Conservation (phyloP, 2,113 vertebrate species). For the Rafetus swinhoei region DNA sequence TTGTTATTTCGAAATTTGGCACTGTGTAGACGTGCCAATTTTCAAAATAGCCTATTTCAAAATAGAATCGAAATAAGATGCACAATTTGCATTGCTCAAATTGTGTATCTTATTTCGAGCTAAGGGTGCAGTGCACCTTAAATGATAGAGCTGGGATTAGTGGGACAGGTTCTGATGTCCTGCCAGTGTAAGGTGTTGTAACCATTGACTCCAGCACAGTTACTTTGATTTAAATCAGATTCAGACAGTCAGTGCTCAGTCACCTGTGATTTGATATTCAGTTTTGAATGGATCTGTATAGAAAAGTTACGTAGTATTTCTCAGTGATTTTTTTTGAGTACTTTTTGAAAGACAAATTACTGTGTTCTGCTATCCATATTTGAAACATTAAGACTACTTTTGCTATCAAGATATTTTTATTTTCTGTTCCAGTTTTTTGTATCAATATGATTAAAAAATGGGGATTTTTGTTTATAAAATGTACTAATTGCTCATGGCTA, state of each 20-base stretch:
- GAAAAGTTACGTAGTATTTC: neutral
- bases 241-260: neutral
- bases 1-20: too few species aligned
- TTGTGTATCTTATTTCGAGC: too few species aligned
- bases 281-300: neutral
- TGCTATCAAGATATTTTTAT: neutral
- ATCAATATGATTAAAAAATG: neutral
- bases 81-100: too few species aligned
- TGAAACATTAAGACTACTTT: neutral
- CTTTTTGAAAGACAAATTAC: neutral
- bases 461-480: neutral
- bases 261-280: neutral
- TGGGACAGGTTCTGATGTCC: conserved; percentile 72
- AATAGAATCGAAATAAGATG: too few species aligned
- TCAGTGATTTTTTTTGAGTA: neutral
- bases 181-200: conserved; percentile 46
- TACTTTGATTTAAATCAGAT: conserved; percentile 34
- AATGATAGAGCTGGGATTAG: conserved; percentile 75
- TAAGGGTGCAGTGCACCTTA: neutral
- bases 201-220: conserved; percentile 48
- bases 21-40: too few species aligned
- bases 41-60: too few species aligned
- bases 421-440: neutral
- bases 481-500: neutral
- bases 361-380: neutral